Conservation (phyloP, 2,888 invertebrate species). For the Cerastoderma edule region DNA sequence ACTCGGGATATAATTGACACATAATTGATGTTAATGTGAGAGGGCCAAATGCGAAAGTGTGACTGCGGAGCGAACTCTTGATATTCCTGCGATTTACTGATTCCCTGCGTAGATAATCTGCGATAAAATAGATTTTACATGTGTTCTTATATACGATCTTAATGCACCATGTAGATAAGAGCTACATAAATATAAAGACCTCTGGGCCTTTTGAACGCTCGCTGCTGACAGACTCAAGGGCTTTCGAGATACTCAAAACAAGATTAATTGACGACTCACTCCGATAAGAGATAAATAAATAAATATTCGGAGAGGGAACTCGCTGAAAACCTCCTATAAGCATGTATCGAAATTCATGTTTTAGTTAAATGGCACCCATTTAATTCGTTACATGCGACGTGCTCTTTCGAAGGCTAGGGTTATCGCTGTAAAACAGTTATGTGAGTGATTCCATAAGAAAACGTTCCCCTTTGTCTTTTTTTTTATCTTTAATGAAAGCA, state of each 20-base stretch:
- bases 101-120: constrained; percentile 40
- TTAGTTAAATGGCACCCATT: neutral
- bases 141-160: constrained; percentile 47
- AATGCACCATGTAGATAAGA: constrained; percentile 43
- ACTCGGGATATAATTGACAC: constrained; percentile 59
- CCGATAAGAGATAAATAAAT: constrained; percentile 18
- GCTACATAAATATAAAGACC: constrained; percentile 22
- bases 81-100: constrained; percentile 51
- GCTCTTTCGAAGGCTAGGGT: no score
- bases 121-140: constrained; percentile 56
- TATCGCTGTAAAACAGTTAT: no score
- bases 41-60: constrained; percentile 29
- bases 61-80: constrained; percentile 35
- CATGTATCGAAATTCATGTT: constrained; percentile 24
- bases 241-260: neutral
- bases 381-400: no score
- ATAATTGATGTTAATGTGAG: constrained; percentile 61
- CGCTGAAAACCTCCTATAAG: neutral
- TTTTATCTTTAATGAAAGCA: no score
- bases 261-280: constrained; percentile 15
- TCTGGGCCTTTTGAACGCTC: constrained; percentile 19
- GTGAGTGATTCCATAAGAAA: no score
- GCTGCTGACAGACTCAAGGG: constrained; percentile 19
- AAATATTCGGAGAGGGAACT: constrained; percentile 3
- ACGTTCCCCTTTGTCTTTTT: no score